Evolutionary conservation across 2,888 invertebrate genomes (phyloP).

Genomic region (Rhagium mordax): DNA sequence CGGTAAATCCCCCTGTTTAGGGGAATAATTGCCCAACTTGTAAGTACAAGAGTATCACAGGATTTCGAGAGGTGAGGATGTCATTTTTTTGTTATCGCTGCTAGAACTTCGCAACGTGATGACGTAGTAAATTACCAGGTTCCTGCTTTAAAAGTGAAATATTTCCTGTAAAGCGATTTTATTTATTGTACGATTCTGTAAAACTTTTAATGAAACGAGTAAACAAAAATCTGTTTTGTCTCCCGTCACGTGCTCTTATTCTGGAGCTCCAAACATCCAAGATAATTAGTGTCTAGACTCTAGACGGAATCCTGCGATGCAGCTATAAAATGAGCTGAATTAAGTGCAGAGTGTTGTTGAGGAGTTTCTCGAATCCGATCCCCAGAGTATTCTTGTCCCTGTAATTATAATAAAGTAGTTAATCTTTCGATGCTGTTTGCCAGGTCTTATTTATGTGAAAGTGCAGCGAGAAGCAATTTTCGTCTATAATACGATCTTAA

Average conservation of each 20-base stretch:
- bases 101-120: background rate
- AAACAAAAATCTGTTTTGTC: background rate
- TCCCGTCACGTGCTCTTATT: background rate
- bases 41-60: background rate
- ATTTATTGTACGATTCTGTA: too few species aligned
- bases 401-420: background rate
- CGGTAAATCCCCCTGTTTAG: constrained; percentile 9
- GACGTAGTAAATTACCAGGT: background rate
- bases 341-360: background rate
- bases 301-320: background rate
- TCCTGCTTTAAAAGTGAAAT: too few species aligned
- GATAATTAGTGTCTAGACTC: background rate
- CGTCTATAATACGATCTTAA: background rate
- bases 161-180: too few species aligned
- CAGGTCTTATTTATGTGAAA: background rate
- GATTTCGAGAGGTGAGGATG: background rate
- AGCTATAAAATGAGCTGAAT: background rate
- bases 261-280: background rate
- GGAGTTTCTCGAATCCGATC: background rate
- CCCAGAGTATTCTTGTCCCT: background rate
- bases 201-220: background rate
- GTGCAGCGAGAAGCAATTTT: too few species aligned
- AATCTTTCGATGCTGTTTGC: background rate
- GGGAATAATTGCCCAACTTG: constrained; percentile 5
- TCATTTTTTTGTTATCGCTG: background rate